Conservation (phyloP, 1,140 invertebrate species). For the Drosophila arawakana region DNA sequence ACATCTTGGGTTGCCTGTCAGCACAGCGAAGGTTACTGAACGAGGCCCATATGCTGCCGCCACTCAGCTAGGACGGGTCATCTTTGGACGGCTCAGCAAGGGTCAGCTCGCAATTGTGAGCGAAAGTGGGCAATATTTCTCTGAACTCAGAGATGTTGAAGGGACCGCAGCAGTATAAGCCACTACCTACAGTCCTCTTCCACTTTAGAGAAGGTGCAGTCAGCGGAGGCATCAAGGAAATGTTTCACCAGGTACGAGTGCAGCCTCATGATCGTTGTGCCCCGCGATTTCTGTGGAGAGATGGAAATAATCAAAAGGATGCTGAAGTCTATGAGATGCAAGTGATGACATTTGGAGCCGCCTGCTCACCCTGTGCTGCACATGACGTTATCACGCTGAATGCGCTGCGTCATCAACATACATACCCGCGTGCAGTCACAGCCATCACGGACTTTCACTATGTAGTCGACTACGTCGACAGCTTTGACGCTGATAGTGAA, state of each 20-base stretch:
- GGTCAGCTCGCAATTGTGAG: too few species aligned
- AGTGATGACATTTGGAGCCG: neutral
- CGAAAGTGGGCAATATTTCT: too few species aligned
- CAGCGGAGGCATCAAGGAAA: neutral
- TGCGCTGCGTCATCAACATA: too few species aligned
- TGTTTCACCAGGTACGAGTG: neutral
- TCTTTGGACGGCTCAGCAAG: too few species aligned
- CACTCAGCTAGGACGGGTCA: too few species aligned
- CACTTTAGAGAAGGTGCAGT: neutral
- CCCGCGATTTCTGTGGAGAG: neutral
- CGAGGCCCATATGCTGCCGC: too few species aligned
- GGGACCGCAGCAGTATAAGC: neutral
- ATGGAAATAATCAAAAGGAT: neutral
- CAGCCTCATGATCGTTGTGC: neutral
- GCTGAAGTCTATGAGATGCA: neutral
- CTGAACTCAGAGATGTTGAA: neutral
- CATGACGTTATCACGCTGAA: too few species aligned
- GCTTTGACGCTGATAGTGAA: neutral
- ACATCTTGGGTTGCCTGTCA: too few species aligned
- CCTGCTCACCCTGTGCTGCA: neutral
- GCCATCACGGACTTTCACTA: conserved; percentile 25
- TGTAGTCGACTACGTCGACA: neutral
- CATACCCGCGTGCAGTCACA: neutral
- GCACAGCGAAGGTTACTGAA: too few species aligned
- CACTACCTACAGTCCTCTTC: neutral